Base-by-base conservation (phyloP, 2,888 invertebrate species). In the Drosophila incognita region DNA sequence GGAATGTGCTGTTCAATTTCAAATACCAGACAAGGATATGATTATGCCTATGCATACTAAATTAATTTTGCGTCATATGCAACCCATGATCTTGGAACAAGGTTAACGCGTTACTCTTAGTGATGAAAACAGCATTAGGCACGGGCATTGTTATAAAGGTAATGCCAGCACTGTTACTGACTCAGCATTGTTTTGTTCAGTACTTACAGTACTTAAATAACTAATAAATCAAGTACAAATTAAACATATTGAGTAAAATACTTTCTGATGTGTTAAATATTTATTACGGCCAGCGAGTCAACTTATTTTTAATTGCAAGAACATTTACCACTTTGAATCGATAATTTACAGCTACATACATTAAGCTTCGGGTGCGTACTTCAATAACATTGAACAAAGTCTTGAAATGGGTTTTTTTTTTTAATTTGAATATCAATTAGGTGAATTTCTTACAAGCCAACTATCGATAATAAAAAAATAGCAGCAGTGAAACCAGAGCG, bases 1-100 rank as follows among this genome's bases (percentile, higher is more conserved):
- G 99, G 98, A 99, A 92, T 96, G 96, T 90, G 95, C 98, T 1
- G 95, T 95, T 15, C 96, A 97, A 92, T 95, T 98, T 48, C 93
- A 94, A 56, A 95, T 98, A 62, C 95, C 96, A 36, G 96, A 96
- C 60, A 98, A 98, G 90, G 98, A 98, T 85, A 97, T 99, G 97
- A 95, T 98, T 24, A 99, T 99, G 99, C 99, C 99, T 27, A 99
- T 31, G 94, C 98, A 99, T 93, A 95, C 97, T 27, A 96, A 94
- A 83, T 92, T 97, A 59, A 92, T 94, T 0, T 91, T 98, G 76
- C 96, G 96, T 91, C 94, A 98, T 67, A 93, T 96, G 61, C 96
- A 96, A 85, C 97, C 98, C 0, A 98, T 99, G 98, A 98, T 98
- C 2, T 93, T 98, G 85, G 98, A 99, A 92, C 95, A 97, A 86